Conservation (phyloP, 2,888 invertebrate species). For the Drosophila merina region DNA sequence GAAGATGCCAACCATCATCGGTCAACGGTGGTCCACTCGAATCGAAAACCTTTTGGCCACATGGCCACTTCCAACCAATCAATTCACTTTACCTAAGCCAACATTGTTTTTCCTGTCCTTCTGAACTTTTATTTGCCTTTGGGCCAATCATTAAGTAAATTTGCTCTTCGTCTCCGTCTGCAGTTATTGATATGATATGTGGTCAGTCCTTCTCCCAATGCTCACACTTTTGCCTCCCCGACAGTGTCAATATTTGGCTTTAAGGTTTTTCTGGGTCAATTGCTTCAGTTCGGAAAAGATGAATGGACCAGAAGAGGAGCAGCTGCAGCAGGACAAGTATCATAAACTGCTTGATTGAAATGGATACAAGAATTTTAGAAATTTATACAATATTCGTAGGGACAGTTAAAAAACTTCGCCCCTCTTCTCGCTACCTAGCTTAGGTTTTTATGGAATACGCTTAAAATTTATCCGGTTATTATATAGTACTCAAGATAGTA, state of each 20-base stretch:
- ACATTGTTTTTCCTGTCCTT: slow-evolving; percentile 43
- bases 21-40: slow-evolving; percentile 7
- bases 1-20: slow-evolving; percentile 10
- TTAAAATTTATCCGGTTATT: no score
- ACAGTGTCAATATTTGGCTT: slow-evolving; percentile 55
- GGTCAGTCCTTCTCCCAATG: slow-evolving; percentile 3
- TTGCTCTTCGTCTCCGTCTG: slow-evolving; percentile 28
- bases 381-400: neutral
- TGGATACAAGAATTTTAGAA: neutral
- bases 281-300: slow-evolving; percentile 25
- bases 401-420: neutral
- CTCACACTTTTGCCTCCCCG: slow-evolving; percentile 2
- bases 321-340: slow-evolving; percentile 10
- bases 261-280: slow-evolving; percentile 60
- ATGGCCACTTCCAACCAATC: slow-evolving; percentile 12
- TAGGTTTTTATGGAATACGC: no score
- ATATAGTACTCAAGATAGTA: no score
- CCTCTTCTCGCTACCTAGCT: no score
- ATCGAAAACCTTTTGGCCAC: slow-evolving; percentile 17
- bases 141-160: slow-evolving; percentile 54
- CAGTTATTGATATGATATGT: slow-evolving; percentile 36
- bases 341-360: neutral
- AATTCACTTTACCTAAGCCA: slow-evolving; percentile 46
- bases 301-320: slow-evolving; percentile 11
- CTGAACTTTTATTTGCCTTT: slow-evolving; percentile 51